Percentiles rank a stretch among this genome's conserved stretches.
These are phyloP conservation scores for Onychomys torridus DNA, from an alignment of 2,797 vertebrate genomes.

Conservation along the genomic window DNA sequence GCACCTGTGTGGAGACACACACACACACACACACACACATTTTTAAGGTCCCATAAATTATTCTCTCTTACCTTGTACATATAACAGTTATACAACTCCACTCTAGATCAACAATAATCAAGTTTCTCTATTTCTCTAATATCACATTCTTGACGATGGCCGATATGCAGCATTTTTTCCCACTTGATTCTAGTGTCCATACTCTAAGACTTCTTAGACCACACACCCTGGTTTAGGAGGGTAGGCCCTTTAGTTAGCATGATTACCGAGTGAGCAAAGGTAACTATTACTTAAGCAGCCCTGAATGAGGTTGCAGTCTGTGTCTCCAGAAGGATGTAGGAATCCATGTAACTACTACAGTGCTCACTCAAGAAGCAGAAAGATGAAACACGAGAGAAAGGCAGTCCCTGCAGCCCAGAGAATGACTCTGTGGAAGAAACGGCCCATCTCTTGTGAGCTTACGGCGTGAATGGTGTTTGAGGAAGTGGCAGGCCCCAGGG, in stretches of 20 bases:
- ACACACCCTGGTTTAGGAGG: not conserved
- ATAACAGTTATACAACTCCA: not conserved
- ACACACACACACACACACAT: not conserved
- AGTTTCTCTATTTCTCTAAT: not conserved
- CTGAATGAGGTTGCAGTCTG: not conserved
- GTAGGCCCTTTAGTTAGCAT: not conserved
- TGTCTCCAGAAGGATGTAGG: not conserved
- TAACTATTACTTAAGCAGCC: not conserved
- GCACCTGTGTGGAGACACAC: not conserved
- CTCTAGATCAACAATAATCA: not conserved
- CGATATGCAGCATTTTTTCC: not conserved
- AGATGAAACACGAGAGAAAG: not conserved
- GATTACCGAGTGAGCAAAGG: not conserved
- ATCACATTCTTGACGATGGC: not conserved
- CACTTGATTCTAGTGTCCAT: not conserved
- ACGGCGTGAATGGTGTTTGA: not conserved
- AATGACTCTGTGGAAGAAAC: not conserved
- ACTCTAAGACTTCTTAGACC: not conserved
- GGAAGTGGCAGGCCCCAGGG: not conserved
- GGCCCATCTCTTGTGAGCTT: not conserved
- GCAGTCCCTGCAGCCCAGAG: not conserved
- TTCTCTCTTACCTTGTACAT: not conserved
- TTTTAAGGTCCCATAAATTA: not conserved
- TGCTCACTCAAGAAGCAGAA: not conserved
- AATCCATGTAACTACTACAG: not conserved